Base-by-base conservation (phyloP, 1,140 invertebrate species). In the Solen grandis region DNA sequence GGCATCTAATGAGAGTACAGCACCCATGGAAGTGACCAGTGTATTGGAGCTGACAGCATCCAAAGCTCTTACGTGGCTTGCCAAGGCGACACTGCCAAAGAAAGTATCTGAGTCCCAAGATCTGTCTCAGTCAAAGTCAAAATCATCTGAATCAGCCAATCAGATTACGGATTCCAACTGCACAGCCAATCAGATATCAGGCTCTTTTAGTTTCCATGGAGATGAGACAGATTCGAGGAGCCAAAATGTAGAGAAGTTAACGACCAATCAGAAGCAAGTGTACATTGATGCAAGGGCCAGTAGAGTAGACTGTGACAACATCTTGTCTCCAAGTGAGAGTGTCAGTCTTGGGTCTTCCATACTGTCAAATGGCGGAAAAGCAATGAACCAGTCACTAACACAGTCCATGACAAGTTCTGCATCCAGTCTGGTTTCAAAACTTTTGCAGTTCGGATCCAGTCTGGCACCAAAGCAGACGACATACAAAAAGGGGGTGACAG, bases 401-500 rank as follows among this genome's bases (percentile, higher is more conserved):
- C 36, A 52, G 54, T 78, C 75, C 13, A 78, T 78, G 75, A 78
- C 75, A 59, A 66, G 62, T 66, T 78, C 75, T 27, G 75, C 75
- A 29, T 57, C 62, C 63, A 78, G 75, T 60, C 63, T 78, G 36
- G 63, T 78, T 1, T 55, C 65, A 33, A n/a, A 62, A 25, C 33
- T 78, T 41, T 41, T 69, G 0, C 62, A 78, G 65, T 68, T 78
- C 50, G 75, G 75, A 5, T 57, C 63, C 14, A 57, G n/a, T 35
- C 41, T 46, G 8, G n/a, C 63, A 13, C 69, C 55, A 22, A 78
- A 69, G 35, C 41, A 8, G 8, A 46, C 41, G 19, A 69, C 75
- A 29, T 78, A 78, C 36, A 78, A 78, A 55, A 68, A 69, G 66
- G 75, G 74, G 31, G 74, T 76, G 5, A 76, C 74, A n/a, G 74